A percentile compares a stretch with the other conserved stretches of the same genome.
Evolutionary conservation across 2,797 vertebrate genomes (phyloP).

Genomic region (Synanceia verrucosa): DNA sequence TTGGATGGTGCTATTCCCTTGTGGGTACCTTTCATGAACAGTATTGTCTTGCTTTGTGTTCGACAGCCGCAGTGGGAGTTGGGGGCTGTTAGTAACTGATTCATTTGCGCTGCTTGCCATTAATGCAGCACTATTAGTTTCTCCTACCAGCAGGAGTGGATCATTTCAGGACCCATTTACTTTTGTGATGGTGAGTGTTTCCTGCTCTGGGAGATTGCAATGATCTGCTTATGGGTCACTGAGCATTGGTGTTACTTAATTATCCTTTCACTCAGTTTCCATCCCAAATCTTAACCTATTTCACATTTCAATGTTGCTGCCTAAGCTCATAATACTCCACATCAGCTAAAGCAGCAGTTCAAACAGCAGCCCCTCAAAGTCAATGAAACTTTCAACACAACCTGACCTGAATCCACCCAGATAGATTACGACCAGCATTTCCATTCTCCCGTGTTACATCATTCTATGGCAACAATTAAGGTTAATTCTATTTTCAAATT

Average conservation of each 20-base stretch:
- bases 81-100: conserved; percentile 16
- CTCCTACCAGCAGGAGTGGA: conserved; percentile 22
- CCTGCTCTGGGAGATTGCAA: not conserved
- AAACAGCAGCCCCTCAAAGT: not conserved
- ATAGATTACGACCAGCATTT: not conserved
- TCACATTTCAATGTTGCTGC: not conserved
- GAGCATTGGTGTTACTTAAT: not conserved
- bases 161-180: conserved; percentile 39
- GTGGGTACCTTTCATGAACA: conserved; percentile 33
- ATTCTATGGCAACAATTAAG: not conserved
- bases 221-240: not conserved
- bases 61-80: conserved; percentile 20
- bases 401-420: conserved; percentile 1
- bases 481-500: not conserved
- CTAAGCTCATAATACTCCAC: not conserved
- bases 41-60: conserved; percentile 24
- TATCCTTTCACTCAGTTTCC: conserved; percentile 6
- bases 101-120: conserved; percentile 28
- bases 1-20: conserved; percentile 26
- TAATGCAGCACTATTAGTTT: conserved; percentile 25
- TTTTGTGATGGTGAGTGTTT: conserved; percentile 14
- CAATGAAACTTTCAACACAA: conserved; percentile 2
- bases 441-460: not conserved
- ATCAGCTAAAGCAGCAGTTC: not conserved
- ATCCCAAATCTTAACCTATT: conserved; percentile 6